Evolutionary conservation across 1,140 invertebrate genomes (phyloP), one percentile per base, ranked within the genome.

Genomic region (Cydia pomonella): DNA sequence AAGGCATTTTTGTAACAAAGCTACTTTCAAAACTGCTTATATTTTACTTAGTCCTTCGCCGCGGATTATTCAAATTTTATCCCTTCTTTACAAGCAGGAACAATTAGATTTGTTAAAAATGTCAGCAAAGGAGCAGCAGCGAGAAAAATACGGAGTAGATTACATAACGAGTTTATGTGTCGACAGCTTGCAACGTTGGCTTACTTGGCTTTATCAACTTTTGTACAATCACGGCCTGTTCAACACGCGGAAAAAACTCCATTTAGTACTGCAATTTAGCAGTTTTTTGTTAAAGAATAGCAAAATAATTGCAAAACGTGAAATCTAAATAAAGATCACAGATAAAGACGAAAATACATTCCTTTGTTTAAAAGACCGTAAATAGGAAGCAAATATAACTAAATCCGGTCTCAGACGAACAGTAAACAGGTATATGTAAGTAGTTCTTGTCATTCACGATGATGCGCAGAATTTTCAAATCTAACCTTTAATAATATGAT

Each of bases 81-180:
- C 7, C 6, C 47, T 50, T 18, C n/a, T n/a, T n/a, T 50, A 50
- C n/a, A 50, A 50, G 44, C 44, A 3, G 16, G 47, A n/a, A 50
- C n/a, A 50, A 50, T 50, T n/a, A 50, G 47, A 50, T 50, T 50
- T 50, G 16, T n/a, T 50, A 50, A 50, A 50, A 50, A 50, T 50
- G 7, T 50, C 47, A 16, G 16, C n/a, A 18, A 50, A 50, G 16
- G 16, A 50, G 47, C n/a, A 50, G 13, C 3, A 50, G 47, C n/a
- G 47, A 59, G 18, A 18, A 59, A 59, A 59, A 59, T 21, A 59
- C 53, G 1, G 18, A 0, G 53, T 59, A 21, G 18, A 59, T 18
- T 59, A 21, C 1, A 7, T 59, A 59, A 59, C 53, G 18, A 59
- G 53, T n/a, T 21, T 59, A 59, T 59, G 53, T 21, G 53, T 21